These are phyloP conservation scores for Alouatta palliata DNA, from an alignment of 2,113 vertebrate genomes.

Conservation along the genomic window DNA sequence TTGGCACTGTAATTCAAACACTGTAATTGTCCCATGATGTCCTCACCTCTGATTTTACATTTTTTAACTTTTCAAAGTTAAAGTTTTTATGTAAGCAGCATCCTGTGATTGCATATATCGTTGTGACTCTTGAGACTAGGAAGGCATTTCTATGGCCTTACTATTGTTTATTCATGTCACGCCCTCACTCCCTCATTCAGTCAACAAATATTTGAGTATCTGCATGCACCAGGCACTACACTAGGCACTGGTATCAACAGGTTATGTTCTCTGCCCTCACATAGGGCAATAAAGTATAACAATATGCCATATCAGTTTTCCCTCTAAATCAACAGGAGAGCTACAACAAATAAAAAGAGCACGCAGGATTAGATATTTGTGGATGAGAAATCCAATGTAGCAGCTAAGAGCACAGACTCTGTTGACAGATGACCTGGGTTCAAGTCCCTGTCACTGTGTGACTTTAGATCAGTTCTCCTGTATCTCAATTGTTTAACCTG, in stretches of 20 bases:
- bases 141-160: conserved; percentile 29
- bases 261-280: conserved; percentile 14
- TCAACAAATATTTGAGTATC: conserved; percentile 78
- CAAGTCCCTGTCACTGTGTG: neutral
- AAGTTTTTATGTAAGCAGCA: conserved; percentile 1
- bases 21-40: neutral
- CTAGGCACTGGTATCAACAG: neutral
- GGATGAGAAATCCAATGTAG: neutral
- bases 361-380: neutral
- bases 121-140: neutral
- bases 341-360: neutral
- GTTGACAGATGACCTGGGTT: neutral
- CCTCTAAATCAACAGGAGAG: conserved; percentile 6
- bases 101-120: neutral
- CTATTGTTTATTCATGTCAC: conserved; percentile 49
- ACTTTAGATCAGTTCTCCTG: neutral
- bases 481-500: neutral
- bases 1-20: neutral
- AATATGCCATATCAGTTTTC: neutral
- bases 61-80: conserved; percentile 18
- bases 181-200: conserved; percentile 17
- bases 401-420: neutral
- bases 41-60: neutral
- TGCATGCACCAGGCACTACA: neutral
- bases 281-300: conserved; percentile 36